Percentiles rank a stretch among this genome's conserved stretches.
Conservation (phyloP, 2,888 invertebrate species). For the Ophraella communa region DNA sequence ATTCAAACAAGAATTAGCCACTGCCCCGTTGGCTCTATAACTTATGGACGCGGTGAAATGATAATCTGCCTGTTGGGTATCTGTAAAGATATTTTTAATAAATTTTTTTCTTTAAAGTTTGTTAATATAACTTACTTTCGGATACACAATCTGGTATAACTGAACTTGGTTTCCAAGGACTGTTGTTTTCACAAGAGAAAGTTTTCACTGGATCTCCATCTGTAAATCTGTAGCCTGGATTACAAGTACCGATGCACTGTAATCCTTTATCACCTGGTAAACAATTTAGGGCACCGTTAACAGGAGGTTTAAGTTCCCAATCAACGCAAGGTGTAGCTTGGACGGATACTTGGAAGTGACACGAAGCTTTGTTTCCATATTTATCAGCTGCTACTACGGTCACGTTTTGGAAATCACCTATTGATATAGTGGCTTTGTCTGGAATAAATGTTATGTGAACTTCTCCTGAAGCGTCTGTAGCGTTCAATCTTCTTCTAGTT, state of each 20-base stretch:
- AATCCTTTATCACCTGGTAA: constrained; percentile 81
- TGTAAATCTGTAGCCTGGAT: constrained; percentile 86
- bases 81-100: constrained; percentile 57
- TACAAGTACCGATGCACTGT: constrained; percentile 90
- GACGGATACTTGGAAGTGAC: constrained; percentile 92
- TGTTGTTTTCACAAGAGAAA: constrained; percentile 82
- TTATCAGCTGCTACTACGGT: constrained; percentile 88
- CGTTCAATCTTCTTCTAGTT: constrained; percentile 82
- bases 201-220: constrained; percentile 89
- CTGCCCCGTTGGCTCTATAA: constrained; percentile 89
- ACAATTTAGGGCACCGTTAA: constrained; percentile 88
- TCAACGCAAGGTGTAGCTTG: constrained; percentile 94
- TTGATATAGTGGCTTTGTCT: constrained; percentile 83
- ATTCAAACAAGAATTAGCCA: constrained; percentile 80
- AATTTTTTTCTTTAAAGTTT: not conserved
- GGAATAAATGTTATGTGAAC: constrained; percentile 83
- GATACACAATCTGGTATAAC: constrained; percentile 96
- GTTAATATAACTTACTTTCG: constrained; percentile 68
- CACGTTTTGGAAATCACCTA: constrained; percentile 89
- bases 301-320: constrained; percentile 90
- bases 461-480: constrained; percentile 87
- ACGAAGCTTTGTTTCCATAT: constrained; percentile 86
- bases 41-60: constrained; percentile 86
- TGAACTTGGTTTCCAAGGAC: constrained; percentile 85
- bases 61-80: constrained; percentile 94